These are phyloP conservation scores for Elanus axillaris DNA, from an alignment of 2,113 vertebrate species.

Conservation along the genomic window DNA sequence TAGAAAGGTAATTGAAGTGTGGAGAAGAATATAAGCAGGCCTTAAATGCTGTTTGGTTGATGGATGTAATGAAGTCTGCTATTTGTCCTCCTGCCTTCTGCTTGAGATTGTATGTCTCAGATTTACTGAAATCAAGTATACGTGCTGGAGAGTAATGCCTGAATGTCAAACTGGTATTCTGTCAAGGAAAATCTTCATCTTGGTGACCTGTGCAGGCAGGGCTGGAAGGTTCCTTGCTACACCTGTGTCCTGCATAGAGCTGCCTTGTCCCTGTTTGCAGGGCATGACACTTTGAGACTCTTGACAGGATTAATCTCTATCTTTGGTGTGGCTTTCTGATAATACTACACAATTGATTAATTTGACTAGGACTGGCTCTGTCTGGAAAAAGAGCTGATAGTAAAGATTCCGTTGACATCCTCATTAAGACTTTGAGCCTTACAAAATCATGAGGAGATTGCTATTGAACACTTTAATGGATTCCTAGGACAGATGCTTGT, in stretches of 20 bases:
- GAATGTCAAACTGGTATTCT: not conserved
- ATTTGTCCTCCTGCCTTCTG: not conserved
- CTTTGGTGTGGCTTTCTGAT: not conserved
- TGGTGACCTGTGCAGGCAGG: not conserved
- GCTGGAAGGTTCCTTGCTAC: not conserved
- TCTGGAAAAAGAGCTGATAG: not conserved
- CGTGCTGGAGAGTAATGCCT: not conserved
- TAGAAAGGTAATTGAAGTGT: not conserved
- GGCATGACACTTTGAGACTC: not conserved
- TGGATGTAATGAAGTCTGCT: not conserved
- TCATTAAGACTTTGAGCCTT: constrained; percentile 25
- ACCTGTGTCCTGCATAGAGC: fast-evolving
- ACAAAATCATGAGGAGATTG: constrained; percentile 12
- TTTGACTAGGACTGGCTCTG: not conserved
- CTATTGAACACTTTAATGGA: not conserved
- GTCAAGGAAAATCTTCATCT: not conserved
- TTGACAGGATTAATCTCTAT: not conserved
- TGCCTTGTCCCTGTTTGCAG: not conserved
- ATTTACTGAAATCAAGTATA: not conserved
- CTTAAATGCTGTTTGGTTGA: not conserved
- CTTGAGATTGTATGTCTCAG: not conserved
- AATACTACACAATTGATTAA: not conserved
- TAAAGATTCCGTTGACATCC: constrained; percentile 10
- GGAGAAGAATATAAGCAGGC: not conserved
- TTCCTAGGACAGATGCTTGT: constrained; percentile 39